These are phyloP conservation scores for Peromyscus nudipes DNA, from an alignment of 2,797 vertebrate species.

Conservation along the genomic window DNA sequence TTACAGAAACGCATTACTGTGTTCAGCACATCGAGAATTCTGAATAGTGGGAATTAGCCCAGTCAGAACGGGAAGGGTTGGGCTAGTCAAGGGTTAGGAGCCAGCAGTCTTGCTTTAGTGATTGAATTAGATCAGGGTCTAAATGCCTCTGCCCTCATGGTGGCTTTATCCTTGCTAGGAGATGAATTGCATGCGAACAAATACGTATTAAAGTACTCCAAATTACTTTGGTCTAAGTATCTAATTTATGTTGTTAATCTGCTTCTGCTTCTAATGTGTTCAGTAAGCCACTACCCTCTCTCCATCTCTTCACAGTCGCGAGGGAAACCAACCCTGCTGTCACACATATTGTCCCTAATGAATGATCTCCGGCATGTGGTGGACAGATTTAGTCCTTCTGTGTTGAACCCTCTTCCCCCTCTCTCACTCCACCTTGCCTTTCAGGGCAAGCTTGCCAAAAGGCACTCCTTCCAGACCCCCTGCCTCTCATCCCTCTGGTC, in stretches of 20 bases:
- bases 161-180: constrained; percentile 27
- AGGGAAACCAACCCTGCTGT: neutral
- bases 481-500: neutral
- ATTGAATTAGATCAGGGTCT: constrained; percentile 10
- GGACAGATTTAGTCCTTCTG: neutral
- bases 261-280: constrained; percentile 57
- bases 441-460: neutral
- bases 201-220: constrained; percentile 16
- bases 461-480: neutral
- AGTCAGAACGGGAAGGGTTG: constrained; percentile 21
- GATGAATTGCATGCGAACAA: constrained; percentile 42
- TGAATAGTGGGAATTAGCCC: neutral
- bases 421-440: neutral
- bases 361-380: neutral
- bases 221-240: constrained; percentile 4
- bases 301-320: neutral
- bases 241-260: constrained; percentile 56
- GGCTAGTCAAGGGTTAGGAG: neutral
- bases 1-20: neutral
- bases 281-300: neutral
- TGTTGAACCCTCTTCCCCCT: neutral
- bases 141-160: neutral
- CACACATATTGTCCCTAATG: neutral
- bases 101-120: neutral
- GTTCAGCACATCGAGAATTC: neutral